Conservation (phyloP, 2,888 invertebrate genomes). For the Automeris io region DNA sequence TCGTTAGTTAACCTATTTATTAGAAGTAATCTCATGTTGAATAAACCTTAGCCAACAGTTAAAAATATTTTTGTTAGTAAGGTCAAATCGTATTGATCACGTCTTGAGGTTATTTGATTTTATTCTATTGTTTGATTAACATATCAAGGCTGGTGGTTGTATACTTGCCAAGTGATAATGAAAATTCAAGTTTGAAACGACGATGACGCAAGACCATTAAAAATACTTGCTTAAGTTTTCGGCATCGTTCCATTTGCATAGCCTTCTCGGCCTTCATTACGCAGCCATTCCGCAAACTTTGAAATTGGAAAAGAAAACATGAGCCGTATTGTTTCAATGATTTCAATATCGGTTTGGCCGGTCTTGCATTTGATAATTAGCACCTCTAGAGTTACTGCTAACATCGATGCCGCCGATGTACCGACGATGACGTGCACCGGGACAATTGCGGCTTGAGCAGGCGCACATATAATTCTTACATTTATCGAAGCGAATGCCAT, state of each 20-base stretch:
- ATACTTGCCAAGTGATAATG: slow-evolving; percentile 74
- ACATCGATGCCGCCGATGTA: slow-evolving; percentile 32
- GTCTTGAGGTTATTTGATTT: slow-evolving; percentile 67
- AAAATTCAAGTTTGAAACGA: slow-evolving; percentile 75
- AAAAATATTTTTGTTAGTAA: slow-evolving; percentile 51
- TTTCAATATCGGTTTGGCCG: slow-evolving; percentile 69
- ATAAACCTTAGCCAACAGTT: slow-evolving; percentile 38
- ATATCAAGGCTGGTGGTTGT: slow-evolving; percentile 73
- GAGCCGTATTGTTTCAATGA: slow-evolving; percentile 72
- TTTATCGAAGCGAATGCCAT: slow-evolving; percentile 64
- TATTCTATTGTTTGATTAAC: slow-evolving; percentile 73
- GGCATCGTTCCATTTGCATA: slow-evolving; percentile 72
- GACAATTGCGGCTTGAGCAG: slow-evolving; percentile 47
- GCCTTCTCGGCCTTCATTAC: slow-evolving; percentile 71
- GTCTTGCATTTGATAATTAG: slow-evolving; percentile 75
- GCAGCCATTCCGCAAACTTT: slow-evolving; percentile 73
- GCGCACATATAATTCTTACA: slow-evolving; percentile 51
- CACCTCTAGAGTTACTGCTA: slow-evolving; percentile 49
- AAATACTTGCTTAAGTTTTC: slow-evolving; percentile 69
- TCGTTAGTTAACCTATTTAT: slow-evolving; percentile 4
- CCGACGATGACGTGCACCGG: slow-evolving; percentile 17
- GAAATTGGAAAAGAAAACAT: slow-evolving; percentile 73
- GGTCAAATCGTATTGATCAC: slow-evolving; percentile 63
- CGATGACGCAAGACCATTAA: slow-evolving; percentile 76
- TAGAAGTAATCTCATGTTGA: slow-evolving; percentile 30